Percentiles rank a stretch among this genome's conserved stretches.
These are phyloP conservation scores for Ochropleura leucogaster DNA, from an alignment of 2,888 invertebrate genomes.

Conservation along the genomic window DNA sequence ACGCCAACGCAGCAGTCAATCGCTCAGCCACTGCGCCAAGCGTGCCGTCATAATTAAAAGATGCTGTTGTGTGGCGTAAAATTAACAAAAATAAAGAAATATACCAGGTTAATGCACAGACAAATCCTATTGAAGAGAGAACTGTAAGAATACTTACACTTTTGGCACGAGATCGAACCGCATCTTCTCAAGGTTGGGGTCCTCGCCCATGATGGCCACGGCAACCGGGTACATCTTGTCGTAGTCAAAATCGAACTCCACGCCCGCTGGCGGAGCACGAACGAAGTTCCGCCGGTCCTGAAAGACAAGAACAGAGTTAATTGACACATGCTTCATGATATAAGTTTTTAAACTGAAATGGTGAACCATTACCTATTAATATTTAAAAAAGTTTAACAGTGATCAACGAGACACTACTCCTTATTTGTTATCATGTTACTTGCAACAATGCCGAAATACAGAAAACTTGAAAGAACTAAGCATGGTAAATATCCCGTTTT, in stretches of 20 bases:
- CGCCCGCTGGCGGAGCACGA: constrained; percentile 98
- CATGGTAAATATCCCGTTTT: too few species aligned
- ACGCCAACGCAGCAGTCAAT: too few species aligned
- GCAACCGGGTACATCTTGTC: constrained; percentile 98
- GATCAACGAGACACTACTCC: too few species aligned
- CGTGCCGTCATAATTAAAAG: neutral
- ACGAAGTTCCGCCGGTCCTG: constrained; percentile 99
- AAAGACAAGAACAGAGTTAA: constrained; percentile 36
- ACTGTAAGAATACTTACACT: constrained; percentile 93
- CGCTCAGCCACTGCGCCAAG: too few species aligned
- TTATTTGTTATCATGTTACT: too few species aligned
- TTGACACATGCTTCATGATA: neutral
- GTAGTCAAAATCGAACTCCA: constrained; percentile 98
- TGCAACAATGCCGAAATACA: too few species aligned
- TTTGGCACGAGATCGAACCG: constrained; percentile 99
- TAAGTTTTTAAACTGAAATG: too few species aligned
- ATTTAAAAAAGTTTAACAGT: too few species aligned
- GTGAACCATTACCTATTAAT: too few species aligned
- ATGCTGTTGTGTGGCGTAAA: neutral
- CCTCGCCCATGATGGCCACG: constrained; percentile 97
- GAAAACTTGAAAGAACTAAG: too few species aligned
- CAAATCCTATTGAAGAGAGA: too few species aligned
- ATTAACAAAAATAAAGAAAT: neutral
- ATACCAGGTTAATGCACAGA: neutral
- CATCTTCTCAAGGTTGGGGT: constrained; percentile 99